Percentiles rank a stretch among this genome's conserved stretches.
Conservation (phyloP, 2,797 vertebrate species). For the Tragopan temminckii region DNA sequence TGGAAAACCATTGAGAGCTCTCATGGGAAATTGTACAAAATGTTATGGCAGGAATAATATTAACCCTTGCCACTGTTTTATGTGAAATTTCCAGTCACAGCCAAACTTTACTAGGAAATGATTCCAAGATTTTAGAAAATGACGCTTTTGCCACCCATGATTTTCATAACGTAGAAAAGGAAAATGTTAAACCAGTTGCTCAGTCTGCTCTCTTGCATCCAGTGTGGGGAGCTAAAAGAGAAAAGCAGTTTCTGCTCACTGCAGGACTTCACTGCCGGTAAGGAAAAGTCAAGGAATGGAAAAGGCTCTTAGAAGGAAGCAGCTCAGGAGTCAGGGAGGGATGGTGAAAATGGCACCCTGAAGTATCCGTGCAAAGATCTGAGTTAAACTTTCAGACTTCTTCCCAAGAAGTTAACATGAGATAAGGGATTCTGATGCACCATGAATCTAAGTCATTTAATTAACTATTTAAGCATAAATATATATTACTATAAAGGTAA, state of each 20-base stretch:
- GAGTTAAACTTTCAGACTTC: neutral
- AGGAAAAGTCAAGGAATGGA: neutral
- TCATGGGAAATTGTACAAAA: conserved; percentile 79
- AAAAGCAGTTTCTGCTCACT: neutral
- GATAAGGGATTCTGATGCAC: neutral
- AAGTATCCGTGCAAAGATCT: neutral
- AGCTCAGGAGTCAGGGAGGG: neutral
- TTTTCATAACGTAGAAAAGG: conserved; percentile 24
- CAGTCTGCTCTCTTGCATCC: neutral
- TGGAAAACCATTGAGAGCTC: conserved; percentile 80
- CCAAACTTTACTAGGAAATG: conserved; percentile 71
- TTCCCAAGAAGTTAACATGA: neutral
- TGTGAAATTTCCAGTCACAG: conserved; percentile 77
- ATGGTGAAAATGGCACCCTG: neutral
- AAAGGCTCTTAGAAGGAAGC: neutral
- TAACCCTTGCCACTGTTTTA: conserved; percentile 82
- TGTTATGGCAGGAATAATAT: conserved; percentile 81
- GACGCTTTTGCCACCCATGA: conserved; percentile 48
- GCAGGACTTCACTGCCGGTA: neutral
- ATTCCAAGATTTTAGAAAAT: conserved; percentile 72
- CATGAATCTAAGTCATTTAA: neutral
- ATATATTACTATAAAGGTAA: neutral
- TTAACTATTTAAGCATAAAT: neutral
- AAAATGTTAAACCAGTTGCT: conserved; percentile 17
- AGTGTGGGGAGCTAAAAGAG: neutral